phyloP scores from a whole-genome alignment of 1,140 invertebrate species.

The Pristionchus pacificus region DNA sequence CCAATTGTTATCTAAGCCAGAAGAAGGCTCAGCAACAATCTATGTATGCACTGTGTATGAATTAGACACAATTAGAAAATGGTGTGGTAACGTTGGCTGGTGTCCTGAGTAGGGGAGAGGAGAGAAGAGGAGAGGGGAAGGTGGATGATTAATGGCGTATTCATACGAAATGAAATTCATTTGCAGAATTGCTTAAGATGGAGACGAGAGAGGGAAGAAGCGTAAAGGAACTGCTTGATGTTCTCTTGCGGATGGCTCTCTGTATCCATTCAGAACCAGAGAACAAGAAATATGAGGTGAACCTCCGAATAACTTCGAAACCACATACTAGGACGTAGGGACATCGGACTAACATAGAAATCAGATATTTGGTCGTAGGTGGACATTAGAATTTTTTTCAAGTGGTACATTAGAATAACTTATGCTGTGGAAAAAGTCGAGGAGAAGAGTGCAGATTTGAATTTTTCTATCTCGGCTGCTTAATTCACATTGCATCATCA shows the following conservation, averaged over 20 bases:
- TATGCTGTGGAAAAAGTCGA: constrained; percentile 62
- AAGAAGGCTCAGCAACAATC: too few relatives aligned
- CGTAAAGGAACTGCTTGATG: constrained; percentile 67
- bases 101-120: neutral
- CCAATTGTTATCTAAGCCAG: neutral
- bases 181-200: constrained; percentile 28
- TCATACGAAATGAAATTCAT: neutral
- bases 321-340: neutral
- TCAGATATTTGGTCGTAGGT: too few relatives aligned
- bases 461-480: too few relatives aligned
- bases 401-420: too few relatives aligned
- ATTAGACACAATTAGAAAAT: too few relatives aligned
- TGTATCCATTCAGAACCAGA: constrained; percentile 89
- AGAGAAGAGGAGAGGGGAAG: neutral
- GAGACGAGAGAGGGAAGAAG: constrained; percentile 12
- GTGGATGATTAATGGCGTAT: neutral
- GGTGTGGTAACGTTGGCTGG: too few relatives aligned
- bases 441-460: neutral
- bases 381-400: too few relatives aligned
- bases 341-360: too few relatives aligned
- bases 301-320: neutral
- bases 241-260: constrained; percentile 84
- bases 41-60: too few relatives aligned
- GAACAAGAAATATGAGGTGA: neutral
- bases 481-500: constrained; percentile 20